Evolutionary conservation across 2,888 invertebrate genomes (phyloP), one percentile per base, ranked within the genome.

Genomic region (Gortyna flavago): DNA sequence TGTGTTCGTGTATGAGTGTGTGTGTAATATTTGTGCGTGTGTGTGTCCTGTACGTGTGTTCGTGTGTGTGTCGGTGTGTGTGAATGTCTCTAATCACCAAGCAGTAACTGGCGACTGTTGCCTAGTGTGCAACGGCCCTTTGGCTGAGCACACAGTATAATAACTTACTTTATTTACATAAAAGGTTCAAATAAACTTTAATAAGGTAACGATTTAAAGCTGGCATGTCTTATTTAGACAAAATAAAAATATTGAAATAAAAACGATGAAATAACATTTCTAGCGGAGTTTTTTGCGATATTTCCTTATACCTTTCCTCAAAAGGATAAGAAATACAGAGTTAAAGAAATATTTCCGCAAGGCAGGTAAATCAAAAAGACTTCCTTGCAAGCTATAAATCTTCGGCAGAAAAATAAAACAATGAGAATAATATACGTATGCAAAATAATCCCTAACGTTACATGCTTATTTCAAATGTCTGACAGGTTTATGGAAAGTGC

Each of bases 381-480:
- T 72, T 80, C n/a, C n/a, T 44, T 38, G 21, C 8, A 29, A 32
- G 57, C 64, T 1, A 65, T 83, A 79, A 67, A 83, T 79, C n/a
- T 70, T 70, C 7, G 0, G 13, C 57, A 54, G 59, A 80, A 79
- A 29, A 59, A 59, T 59, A 59, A 59, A 79, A 79, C 65, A 68
- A 83, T 64, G 48, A 11, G 25, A 65, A 80, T 48, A 66, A 80
- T 70, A 44, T 41, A 67, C 61, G 44, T 44, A 21, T 13, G 29
- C 6, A 21, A 57, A 61, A 67, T 72, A 79, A 84, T 62, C 61
- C 62, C 21, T n/a, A 61, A 70, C 16, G 11, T 41, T 8, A 79
- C 64, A 61, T 54, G 65, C 38, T 32, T 59, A 54, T 54, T 61
- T 48, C 54, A 66, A 78, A 61, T 48, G n/a, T 66, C 61, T 79